Evolutionary conservation across 2,113 vertebrate species (phyloP).

Genomic region (Chloropsis cyanopogon): DNA sequence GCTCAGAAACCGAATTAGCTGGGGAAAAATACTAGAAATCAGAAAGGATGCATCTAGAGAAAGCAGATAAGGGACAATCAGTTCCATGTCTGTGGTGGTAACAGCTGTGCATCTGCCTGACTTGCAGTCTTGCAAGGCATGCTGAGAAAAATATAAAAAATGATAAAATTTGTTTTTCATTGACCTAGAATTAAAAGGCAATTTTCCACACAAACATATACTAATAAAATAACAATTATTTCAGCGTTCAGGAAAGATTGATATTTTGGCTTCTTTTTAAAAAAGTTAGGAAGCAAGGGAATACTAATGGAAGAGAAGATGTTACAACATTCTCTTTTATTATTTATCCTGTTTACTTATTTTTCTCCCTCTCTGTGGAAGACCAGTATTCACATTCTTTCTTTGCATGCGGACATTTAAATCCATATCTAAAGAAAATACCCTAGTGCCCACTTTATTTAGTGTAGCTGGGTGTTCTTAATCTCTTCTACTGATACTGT

Average conservation of each 20-base stretch:
- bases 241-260: not conserved
- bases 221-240: not conserved
- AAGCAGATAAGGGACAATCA: not conserved
- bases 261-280: not conserved
- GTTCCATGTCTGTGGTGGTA: not conserved
- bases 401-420: not conserved
- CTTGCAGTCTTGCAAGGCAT: not conserved
- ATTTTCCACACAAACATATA: not conserved
- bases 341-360: not conserved
- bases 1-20: not conserved
- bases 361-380: not conserved
- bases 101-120: not conserved
- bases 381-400: not conserved
- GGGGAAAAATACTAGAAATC: not conserved
- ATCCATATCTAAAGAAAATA: not conserved
- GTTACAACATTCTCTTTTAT: not conserved
- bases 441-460: not conserved
- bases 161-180: not conserved
- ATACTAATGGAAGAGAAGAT: not conserved
- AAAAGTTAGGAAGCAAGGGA: not conserved
- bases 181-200: not conserved
- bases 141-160: not conserved
- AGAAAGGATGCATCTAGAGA: not conserved
- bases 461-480: not conserved
- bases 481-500: not conserved